phyloP scores from a whole-genome alignment of 2,888 invertebrate species.

The Aricia artaxerxes region DNA sequence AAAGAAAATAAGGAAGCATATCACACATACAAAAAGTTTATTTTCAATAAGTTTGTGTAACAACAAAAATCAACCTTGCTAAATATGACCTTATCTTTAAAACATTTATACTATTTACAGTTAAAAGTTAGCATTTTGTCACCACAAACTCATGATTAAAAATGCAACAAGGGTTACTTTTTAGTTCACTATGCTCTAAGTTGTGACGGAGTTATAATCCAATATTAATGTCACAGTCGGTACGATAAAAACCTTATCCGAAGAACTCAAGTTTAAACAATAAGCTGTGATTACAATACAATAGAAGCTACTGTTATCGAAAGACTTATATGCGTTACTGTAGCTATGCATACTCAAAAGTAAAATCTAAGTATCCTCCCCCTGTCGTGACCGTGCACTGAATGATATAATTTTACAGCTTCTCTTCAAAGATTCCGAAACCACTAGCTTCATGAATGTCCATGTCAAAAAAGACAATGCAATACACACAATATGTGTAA shows the following conservation, averaged over 20 bases:
- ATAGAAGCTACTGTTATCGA: slow-evolving; percentile 72
- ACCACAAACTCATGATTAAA: slow-evolving; percentile 77
- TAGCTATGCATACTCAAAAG: slow-evolving; percentile 66
- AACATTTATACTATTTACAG: slow-evolving; percentile 77
- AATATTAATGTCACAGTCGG: slow-evolving; percentile 61
- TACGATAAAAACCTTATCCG: slow-evolving; percentile 57
- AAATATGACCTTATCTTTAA: slow-evolving; percentile 76
- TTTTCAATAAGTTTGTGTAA: slow-evolving; percentile 80
- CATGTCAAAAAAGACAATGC: slow-evolving; percentile 57
- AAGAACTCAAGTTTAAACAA: slow-evolving; percentile 66
- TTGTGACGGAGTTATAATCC: slow-evolving; percentile 75
- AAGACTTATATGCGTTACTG: slow-evolving; percentile 65
- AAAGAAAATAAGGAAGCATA: slow-evolving; percentile 63
- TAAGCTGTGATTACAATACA: slow-evolving; percentile 72
- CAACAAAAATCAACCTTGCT: slow-evolving; percentile 81
- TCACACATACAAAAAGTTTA: slow-evolving; percentile 81
- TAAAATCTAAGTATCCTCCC: slow-evolving; percentile 34
- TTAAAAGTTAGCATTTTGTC: slow-evolving; percentile 74
- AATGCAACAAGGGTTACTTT: slow-evolving; percentile 77
- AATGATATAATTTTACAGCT: slow-evolving; percentile 27
- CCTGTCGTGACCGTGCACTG: slow-evolving; percentile 19
- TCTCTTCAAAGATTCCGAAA: slow-evolving; percentile 24
- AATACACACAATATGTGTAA: slow-evolving; percentile 75
- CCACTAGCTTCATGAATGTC: slow-evolving; percentile 49
- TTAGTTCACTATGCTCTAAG: slow-evolving; percentile 64